Evolutionary conservation across 2,888 invertebrate species (phyloP).

Genomic region (Lycophotia porphyrea): DNA sequence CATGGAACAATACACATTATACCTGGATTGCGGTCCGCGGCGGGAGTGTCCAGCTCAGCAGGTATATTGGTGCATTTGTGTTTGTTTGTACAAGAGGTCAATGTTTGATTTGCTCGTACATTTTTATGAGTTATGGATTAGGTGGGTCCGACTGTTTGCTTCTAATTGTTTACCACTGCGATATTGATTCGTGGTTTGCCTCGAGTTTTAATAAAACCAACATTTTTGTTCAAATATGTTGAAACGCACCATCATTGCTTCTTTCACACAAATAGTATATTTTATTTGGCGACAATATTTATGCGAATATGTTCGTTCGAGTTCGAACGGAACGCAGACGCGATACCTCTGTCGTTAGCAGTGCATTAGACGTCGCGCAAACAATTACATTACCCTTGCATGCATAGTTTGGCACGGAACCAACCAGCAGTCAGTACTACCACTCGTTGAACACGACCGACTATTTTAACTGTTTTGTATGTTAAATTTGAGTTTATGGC

Average conservation of each 20-base stretch:
- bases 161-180: constrained; percentile 75
- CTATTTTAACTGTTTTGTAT: constrained; percentile 83
- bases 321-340: constrained; percentile 63
- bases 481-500: constrained; percentile 81
- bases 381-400: constrained; percentile 84
- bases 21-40: background rate
- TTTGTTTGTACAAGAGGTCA: constrained; percentile 79
- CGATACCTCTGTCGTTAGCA: constrained; percentile 78
- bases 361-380: constrained; percentile 81
- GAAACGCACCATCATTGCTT: background rate
- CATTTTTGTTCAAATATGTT: background rate
- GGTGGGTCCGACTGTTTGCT: constrained; percentile 82
- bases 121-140: constrained; percentile 89
- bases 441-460: constrained; percentile 80
- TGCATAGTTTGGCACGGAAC: constrained; percentile 86
- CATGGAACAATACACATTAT: constrained; percentile 25
- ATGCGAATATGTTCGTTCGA: constrained; percentile 63
- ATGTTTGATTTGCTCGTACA: constrained; percentile 83
- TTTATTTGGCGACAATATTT: constrained; percentile 62
- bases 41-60: constrained; percentile 30
- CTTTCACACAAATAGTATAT: constrained; percentile 27
- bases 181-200: constrained; percentile 26
- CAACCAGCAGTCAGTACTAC: constrained; percentile 82
- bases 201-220: background rate
- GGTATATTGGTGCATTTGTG: constrained; percentile 56